phyloP scores from a whole-genome alignment of 2,797 vertebrate genomes.

The Denticeps clupeoides region DNA sequence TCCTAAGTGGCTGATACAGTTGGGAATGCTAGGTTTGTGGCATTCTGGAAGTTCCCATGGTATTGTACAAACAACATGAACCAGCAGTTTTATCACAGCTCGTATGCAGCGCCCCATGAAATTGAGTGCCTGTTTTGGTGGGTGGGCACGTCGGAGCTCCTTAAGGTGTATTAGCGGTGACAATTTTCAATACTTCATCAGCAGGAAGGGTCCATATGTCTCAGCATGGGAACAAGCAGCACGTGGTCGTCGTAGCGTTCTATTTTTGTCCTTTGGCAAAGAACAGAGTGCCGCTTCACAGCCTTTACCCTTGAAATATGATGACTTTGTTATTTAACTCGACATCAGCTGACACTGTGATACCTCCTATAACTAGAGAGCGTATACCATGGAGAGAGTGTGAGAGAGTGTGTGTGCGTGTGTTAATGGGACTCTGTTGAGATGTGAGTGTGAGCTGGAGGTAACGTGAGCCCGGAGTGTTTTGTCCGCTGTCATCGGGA shows the following conservation, averaged over 20 bases:
- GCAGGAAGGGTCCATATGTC: constrained; percentile 7
- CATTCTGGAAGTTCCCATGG: too few species aligned
- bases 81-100: too few species aligned
- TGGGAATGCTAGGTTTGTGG: too few species aligned
- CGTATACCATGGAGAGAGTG: constrained; percentile 3
- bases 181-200: constrained; percentile 4
- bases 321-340: constrained; percentile 18
- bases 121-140: too few species aligned
- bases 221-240: constrained; percentile 8
- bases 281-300: constrained; percentile 13
- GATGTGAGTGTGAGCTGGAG: not conserved
- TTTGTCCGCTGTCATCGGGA: not conserved
- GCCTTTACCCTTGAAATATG: constrained; percentile 34
- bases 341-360: constrained; percentile 24
- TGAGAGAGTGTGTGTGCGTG: not conserved
- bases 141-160: too few species aligned
- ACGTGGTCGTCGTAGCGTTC: constrained; percentile 22
- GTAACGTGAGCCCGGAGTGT: not conserved
- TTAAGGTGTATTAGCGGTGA: not conserved
- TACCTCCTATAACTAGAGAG: constrained; percentile 7
- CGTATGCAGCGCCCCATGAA: too few species aligned
- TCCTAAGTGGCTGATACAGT: too few species aligned
- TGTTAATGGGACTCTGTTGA: not conserved
- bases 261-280: constrained; percentile 27
- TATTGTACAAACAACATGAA: too few species aligned